These are phyloP conservation scores for Myocastor coypus DNA, from an alignment of 2,113 vertebrate genomes.

Conservation along the genomic window DNA sequence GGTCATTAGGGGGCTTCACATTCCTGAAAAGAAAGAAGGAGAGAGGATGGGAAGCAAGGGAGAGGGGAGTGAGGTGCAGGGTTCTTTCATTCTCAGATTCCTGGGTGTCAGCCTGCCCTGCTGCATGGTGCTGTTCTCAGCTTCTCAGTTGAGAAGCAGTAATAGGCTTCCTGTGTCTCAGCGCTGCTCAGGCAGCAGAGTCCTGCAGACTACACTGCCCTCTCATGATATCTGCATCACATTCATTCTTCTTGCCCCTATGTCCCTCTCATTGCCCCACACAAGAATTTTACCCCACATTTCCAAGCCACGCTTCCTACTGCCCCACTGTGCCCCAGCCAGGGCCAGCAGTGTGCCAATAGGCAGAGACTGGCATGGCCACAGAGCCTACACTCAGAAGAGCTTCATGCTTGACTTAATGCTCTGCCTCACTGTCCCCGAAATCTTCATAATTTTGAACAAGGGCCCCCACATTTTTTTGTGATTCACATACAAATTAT, in stretches of 20 bases:
- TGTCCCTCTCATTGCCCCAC: background rate
- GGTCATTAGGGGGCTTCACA: background rate
- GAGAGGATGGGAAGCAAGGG: background rate
- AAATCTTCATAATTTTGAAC: slow-evolving; percentile 15
- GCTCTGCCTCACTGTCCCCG: background rate
- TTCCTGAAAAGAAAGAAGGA: background rate
- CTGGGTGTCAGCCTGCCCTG: background rate
- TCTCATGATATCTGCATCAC: background rate
- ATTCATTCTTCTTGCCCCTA: background rate
- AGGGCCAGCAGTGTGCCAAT: background rate
- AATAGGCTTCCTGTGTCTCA: background rate
- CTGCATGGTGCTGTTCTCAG: too few species aligned
- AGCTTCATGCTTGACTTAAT: background rate
- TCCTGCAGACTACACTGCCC: background rate
- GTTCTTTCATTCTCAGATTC: background rate
- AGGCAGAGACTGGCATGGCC: background rate
- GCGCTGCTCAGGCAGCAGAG: background rate
- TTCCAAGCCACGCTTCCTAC: background rate
- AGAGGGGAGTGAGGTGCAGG: background rate
- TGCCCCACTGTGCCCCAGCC: background rate
- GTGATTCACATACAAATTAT: background rate
- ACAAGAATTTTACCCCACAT: background rate
- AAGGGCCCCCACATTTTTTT: background rate
- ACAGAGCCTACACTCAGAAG: background rate
- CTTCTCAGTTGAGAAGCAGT: too few species aligned